phyloP scores from a whole-genome alignment of 92 coral and sea anemone genomes.

The Epizoanthus stellaris region DNA sequence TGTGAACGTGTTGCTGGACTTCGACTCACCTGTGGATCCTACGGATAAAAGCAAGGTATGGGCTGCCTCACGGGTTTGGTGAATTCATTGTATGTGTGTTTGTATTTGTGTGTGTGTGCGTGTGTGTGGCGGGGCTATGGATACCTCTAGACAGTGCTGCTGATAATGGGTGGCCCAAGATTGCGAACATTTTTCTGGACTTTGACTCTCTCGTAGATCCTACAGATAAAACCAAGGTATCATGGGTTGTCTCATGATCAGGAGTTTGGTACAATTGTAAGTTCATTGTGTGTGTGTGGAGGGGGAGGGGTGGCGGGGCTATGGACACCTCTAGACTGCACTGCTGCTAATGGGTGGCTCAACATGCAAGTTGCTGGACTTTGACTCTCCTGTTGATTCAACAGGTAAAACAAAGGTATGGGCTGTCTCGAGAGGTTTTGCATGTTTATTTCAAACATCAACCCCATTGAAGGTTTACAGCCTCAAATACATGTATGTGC shows the following conservation, averaged over 20 bases:
- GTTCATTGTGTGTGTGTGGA: not conserved
- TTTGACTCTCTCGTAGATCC: constrained; percentile 95
- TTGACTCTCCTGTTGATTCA: constrained; percentile 93
- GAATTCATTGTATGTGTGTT: not conserved
- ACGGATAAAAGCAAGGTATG: constrained; percentile 86
- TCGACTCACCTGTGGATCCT: constrained; percentile 94
- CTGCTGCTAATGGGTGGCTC: constrained; percentile 85
- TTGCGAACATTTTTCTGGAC: constrained; percentile 74
- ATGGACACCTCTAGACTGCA: constrained; percentile 98
- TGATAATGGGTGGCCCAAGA: constrained; percentile 77
- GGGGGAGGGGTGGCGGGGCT: not conserved
- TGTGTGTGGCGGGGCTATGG: constrained; percentile 45
- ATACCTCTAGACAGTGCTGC: constrained; percentile 98
- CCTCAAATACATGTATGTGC: no score
- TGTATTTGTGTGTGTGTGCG: not conserved
- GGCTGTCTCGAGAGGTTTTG: constrained; percentile 13
- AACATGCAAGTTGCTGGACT: constrained; percentile 80
- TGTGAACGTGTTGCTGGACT: constrained; percentile 80
- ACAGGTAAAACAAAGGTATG: constrained; percentile 37
- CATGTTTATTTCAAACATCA: no score
- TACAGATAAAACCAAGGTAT: constrained; percentile 37
- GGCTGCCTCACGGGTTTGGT: not conserved
- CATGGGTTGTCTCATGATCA: no score
- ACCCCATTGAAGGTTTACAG: no score
- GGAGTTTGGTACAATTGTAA: no score